These are phyloP conservation scores for Molothrus aeneus DNA, from an alignment of 2,797 vertebrate genomes.

Conservation along the genomic window DNA sequence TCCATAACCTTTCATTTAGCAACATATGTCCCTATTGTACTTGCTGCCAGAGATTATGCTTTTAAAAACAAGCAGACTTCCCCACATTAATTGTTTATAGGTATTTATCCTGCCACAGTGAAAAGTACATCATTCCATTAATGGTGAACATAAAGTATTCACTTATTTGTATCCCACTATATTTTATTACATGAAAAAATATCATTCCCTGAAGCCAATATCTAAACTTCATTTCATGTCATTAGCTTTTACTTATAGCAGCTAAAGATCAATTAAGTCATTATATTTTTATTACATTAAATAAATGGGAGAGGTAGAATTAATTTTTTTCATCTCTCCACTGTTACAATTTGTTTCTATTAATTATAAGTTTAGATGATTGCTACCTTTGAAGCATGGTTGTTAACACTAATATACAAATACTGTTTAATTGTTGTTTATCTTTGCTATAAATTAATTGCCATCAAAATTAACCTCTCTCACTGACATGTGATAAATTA, in stretches of 20 bases:
- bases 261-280: conserved; percentile 69
- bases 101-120: background rate
- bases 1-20: background rate
- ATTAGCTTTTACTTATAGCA: conserved; percentile 58
- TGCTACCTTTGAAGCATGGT: conserved; percentile 39
- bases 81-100: background rate
- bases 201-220: conserved; percentile 19
- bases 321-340: conserved; percentile 68
- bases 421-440: conserved; percentile 14
- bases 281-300: conserved; percentile 70
- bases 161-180: background rate
- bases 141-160: conserved; percentile 6
- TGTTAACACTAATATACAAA: conserved; percentile 61
- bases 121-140: background rate
- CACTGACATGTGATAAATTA: conserved; percentile 21
- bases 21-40: background rate
- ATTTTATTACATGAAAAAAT: conserved; percentile 44
- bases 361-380: conserved; percentile 68
- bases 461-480: conserved; percentile 38
- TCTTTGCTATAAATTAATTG: conserved; percentile 59
- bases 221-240: conserved; percentile 45
- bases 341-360: conserved; percentile 65
- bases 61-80: background rate
- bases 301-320: conserved; percentile 59
- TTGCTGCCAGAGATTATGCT: background rate